Evolutionary conservation across 1,140 invertebrate genomes (phyloP).

Genomic region (Druon quercuslanigerum): DNA sequence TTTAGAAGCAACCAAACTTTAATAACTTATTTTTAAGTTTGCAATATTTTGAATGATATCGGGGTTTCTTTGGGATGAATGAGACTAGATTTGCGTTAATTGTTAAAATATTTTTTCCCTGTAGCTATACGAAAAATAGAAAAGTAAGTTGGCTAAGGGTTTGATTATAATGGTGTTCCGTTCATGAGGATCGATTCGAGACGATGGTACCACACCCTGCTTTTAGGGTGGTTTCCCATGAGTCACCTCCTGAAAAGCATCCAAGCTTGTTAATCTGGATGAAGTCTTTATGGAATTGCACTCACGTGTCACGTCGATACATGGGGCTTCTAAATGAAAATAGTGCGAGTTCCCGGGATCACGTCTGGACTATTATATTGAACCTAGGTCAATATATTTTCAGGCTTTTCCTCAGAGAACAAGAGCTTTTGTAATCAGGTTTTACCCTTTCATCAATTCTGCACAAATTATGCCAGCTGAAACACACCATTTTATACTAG

Average conservation of each 20-base stretch:
- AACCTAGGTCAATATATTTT: constrained; percentile 14
- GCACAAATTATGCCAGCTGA: too few relatives aligned
- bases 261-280: constrained; percentile 9
- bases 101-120: not conserved
- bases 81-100: too few relatives aligned
- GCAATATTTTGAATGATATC: too few relatives aligned
- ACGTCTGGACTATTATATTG: constrained; percentile 1
- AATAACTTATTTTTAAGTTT: too few relatives aligned
- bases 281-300: not conserved
- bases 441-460: too few relatives aligned
- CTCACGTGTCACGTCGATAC: not conserved
- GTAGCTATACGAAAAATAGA: not conserved
- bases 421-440: too few relatives aligned
- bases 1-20: too few relatives aligned
- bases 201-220: constrained; percentile 63
- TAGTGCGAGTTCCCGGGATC: not conserved
- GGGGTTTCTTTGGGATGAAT: too few relatives aligned
- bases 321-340: not conserved
- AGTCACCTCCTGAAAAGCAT: constrained; percentile 54
- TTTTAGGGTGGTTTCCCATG: constrained; percentile 48
- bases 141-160: not conserved
- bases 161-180: constrained; percentile 51
- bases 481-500: too few relatives aligned
- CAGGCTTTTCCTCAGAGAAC: not conserved
- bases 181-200: constrained; percentile 59